Evolutionary conservation across 2,113 vertebrate genomes (phyloP).

Genomic region (Microcebus griseorufus): DNA sequence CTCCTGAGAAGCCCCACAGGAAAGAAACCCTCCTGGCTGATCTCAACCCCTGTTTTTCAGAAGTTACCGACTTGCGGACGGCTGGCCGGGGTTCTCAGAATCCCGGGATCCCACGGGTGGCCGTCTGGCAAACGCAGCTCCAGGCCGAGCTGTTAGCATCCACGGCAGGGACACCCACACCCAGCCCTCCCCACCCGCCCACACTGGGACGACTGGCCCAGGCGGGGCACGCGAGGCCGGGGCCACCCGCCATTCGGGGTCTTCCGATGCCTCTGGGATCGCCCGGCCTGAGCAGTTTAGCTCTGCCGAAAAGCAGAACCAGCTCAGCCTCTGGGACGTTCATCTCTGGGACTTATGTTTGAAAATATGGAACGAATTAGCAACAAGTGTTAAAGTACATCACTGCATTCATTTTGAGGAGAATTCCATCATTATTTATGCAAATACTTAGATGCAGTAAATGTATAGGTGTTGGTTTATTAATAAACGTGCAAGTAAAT

Average conservation of each 20-base stretch:
- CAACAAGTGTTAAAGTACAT: neutral
- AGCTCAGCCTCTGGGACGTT: neutral
- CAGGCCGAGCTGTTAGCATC: neutral
- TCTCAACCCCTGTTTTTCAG: neutral
- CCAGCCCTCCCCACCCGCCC: accelerated
- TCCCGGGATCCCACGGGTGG: neutral
- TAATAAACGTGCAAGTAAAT: neutral
- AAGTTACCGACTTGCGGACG: neutral
- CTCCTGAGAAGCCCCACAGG: neutral
- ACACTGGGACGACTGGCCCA: too few relatives aligned
- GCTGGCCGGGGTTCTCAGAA: neutral
- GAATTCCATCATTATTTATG: neutral
- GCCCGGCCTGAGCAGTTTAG: neutral
- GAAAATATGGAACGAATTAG: neutral
- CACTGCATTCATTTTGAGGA: neutral
- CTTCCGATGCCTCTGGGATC: neutral
- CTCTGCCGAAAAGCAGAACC: neutral
- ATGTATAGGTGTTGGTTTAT: neutral
- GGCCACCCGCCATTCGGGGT: neutral
- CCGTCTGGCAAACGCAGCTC: neutral
- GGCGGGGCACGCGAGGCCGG: neutral
- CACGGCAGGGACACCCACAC: neutral
- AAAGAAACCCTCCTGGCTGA: neutral
- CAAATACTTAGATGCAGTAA: neutral
- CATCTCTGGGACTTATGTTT: neutral